A percentile compares a stretch with the other conserved stretches of the same genome.
Conservation (phyloP, 2,797 vertebrate species). For the Gymnothorax reevesii region DNA sequence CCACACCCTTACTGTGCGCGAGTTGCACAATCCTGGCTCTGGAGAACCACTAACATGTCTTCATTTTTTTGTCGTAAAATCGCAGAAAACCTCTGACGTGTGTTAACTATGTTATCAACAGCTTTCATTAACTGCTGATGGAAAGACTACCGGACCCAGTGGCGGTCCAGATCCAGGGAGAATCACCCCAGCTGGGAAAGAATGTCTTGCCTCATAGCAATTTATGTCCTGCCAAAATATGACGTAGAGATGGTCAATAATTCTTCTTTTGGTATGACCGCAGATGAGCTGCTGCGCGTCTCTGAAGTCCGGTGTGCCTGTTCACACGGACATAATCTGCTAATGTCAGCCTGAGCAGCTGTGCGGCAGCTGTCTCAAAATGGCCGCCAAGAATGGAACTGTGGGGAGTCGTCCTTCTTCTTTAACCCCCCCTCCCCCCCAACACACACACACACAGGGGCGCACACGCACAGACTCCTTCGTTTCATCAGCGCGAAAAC, state of each 20-base stretch:
- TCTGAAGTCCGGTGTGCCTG: background rate
- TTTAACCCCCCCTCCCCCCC: conserved; percentile 42
- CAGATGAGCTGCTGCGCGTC: background rate
- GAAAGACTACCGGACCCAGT: background rate
- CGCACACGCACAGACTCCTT: background rate
- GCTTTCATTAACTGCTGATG: background rate
- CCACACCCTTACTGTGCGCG: background rate
- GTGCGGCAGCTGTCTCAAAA: conserved; percentile 25
- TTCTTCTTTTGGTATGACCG: background rate
- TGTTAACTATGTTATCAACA: background rate
- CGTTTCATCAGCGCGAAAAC: conserved; percentile 47
- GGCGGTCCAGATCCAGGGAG: background rate
- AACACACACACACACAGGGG: conserved; percentile 20
- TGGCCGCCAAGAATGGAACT: conserved; percentile 30
- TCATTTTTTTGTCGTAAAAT: background rate
- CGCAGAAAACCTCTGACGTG: background rate
- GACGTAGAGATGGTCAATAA: background rate
- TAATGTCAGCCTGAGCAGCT: conserved; percentile 33
- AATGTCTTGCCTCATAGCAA: background rate
- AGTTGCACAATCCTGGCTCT: background rate
- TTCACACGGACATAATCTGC: background rate
- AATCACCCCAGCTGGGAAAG: background rate
- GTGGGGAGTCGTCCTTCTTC: conserved; percentile 35
- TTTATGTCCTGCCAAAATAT: background rate
- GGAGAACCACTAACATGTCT: background rate